These are phyloP conservation scores for Vombatus ursinus DNA, from an alignment of 2,113 vertebrate species.

Conservation along the genomic window DNA sequence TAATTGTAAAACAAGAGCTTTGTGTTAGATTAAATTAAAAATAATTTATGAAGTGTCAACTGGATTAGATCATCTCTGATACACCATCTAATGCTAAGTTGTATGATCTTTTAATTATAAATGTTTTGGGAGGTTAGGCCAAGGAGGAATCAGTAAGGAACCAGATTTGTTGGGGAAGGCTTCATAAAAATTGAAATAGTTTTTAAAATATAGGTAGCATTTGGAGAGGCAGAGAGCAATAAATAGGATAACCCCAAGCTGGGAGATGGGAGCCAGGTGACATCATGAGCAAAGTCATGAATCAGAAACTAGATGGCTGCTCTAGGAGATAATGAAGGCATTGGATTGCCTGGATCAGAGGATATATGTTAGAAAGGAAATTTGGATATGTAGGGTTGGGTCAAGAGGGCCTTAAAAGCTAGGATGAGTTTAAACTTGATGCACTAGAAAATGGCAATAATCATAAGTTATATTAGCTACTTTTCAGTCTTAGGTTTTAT, in stretches of 20 bases:
- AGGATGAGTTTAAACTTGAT: neutral
- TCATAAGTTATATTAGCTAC: no score
- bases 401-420: neutral
- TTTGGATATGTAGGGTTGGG: neutral
- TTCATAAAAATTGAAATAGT: neutral
- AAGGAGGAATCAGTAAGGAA: neutral
- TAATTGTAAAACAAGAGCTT: neutral
- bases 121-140: neutral
- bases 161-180: neutral
- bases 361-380: neutral
- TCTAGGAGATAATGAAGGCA: neutral
- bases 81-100: neutral
- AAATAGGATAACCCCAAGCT: neutral
- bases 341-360: neutral
- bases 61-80: neutral
- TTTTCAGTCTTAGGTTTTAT: neutral
- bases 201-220: neutral
- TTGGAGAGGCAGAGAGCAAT: neutral
- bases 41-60: neutral
- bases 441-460: neutral
- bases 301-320: neutral
- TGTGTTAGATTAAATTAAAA: neutral
- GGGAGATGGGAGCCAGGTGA: neutral
- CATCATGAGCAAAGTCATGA: neutral
- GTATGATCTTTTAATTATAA: neutral